These are phyloP conservation scores for Apteryx mantelli DNA, from an alignment of 2,113 vertebrate genomes.

Conservation along the genomic window DNA sequence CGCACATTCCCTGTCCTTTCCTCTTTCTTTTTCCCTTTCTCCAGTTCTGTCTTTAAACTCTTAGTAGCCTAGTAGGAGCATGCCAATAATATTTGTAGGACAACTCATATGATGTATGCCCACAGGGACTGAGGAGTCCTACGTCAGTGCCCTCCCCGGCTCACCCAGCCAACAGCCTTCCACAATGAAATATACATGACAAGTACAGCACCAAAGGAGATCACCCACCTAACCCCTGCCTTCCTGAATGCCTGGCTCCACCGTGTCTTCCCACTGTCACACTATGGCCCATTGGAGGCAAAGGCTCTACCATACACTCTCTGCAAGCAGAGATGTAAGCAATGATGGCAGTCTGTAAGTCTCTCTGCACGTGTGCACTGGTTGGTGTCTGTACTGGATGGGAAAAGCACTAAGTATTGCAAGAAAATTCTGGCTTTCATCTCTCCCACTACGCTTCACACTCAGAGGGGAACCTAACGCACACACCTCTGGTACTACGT, in stretches of 20 bases:
- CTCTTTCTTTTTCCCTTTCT: not conserved
- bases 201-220: not conserved
- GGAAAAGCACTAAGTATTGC: not conserved
- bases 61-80: not conserved
- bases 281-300: not conserved
- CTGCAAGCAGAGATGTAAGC: not conserved
- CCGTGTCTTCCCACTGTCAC: not conserved
- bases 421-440: not conserved
- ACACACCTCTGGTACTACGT: not conserved
- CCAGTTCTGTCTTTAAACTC: not conserved
- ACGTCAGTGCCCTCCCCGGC: no score
- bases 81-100: not conserved
- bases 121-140: not conserved
- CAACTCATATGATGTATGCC: not conserved
- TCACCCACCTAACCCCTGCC: not conserved
- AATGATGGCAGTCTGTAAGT: not conserved
- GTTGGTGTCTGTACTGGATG: not conserved
- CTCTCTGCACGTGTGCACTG: not conserved
- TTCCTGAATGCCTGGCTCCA: not conserved
- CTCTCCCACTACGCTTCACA: not conserved
- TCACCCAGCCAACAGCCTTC: not conserved
- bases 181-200: rapidly evolving
- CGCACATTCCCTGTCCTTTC: not conserved
- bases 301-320: not conserved
- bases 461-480: not conserved